Evolutionary conservation across 2,888 invertebrate genomes (phyloP), one percentile per base, ranked within the genome.

Genomic region (Idaea straminata): DNA sequence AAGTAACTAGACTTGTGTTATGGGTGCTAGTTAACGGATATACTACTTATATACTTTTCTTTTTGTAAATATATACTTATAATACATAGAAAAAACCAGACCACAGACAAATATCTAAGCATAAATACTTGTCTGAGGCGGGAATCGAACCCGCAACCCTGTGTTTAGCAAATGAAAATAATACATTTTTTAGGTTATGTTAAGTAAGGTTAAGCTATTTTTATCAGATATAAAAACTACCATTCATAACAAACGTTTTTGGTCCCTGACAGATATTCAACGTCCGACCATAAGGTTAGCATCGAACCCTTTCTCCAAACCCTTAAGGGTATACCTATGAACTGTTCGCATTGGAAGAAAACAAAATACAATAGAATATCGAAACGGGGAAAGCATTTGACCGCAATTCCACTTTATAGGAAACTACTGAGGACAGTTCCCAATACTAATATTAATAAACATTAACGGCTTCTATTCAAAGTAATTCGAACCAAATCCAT

Each of bases 301-400:
- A 47, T 47, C 47, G 47, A 47, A 47, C 47, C 47, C 47, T 47
- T 47, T 47, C 47, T 47, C 47, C 47, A 47, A 47, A 47, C 47
- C 47, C 47, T 47, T 47, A 47, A 47, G 47, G 47, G 7, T 47
- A 47, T 47, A 47, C 13, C 47, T 47, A 47, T 47, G 7, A 13
- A 47, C 47, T 47, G 47, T 47, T 47, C 47, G 13, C 47, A 47
- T 13, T 47, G 47, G 13, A 47, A 47, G 47, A 47, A 47, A 47
- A 47, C 47, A 47, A 47, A 47, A 47, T 7, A 47, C 47, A 47
- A 25, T 25, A 25, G 25, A 25, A 25, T 25, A 25, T 25, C 25
- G 25, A 25, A 25, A 47, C 47, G 47, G 13, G 13, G 47, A 47
- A 47, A 47, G 47, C 47, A 47, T 47, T 47, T 47, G 47, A 47